These are phyloP conservation scores for Alosa sapidissima DNA, from an alignment of 2,797 vertebrate genomes.

Conservation along the genomic window DNA sequence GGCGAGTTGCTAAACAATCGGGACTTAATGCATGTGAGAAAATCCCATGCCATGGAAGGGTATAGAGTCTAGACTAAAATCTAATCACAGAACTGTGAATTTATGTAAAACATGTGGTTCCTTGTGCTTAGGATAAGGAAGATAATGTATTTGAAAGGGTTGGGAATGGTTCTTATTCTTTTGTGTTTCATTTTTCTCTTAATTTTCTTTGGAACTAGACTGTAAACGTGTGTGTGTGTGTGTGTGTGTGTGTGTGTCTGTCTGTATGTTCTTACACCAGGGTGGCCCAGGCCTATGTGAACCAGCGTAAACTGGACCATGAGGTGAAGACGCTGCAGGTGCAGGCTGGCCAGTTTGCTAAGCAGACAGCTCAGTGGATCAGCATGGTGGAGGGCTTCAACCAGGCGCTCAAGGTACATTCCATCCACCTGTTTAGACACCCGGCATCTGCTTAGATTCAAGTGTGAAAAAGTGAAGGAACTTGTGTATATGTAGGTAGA, in stretches of 20 bases:
- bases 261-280: conserved; percentile 59
- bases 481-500: too few species aligned
- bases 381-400: conserved; percentile 96
- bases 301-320: conserved; percentile 94
- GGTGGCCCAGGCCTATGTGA: conserved; percentile 93
- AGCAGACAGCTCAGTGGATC: conserved; percentile 96
- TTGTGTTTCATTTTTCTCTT: background rate
- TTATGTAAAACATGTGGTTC: too few species aligned
- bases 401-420: conserved; percentile 88
- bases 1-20: background rate
- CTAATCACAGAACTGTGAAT: background rate
- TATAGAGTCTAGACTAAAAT: background rate
- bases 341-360: conserved; percentile 92
- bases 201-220: background rate
- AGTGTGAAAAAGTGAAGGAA: too few species aligned
- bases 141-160: background rate
- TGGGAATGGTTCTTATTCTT: background rate
- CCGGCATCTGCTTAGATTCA: too few species aligned
- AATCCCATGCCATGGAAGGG: background rate
- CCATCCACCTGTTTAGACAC: background rate
- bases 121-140: background rate
- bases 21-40: background rate
- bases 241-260: background rate
- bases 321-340: conserved; percentile 94
- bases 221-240: background rate